Evolutionary conservation across 2,113 vertebrate genomes (phyloP).

Genomic region (Oreochromis spilurus): DNA sequence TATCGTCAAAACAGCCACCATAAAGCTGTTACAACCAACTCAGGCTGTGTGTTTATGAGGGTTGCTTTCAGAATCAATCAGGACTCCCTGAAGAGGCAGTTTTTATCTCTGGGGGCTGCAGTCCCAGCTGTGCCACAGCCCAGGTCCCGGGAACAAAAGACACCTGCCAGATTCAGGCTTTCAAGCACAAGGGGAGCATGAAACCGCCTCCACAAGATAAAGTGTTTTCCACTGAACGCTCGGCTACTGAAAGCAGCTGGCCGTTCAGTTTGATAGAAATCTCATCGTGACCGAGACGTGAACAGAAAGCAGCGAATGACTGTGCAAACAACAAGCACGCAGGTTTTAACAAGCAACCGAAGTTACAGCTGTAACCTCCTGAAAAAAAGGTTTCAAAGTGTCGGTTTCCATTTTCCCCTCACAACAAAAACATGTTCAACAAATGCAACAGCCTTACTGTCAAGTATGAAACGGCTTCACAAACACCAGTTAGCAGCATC

Average conservation of each 20-base stretch:
- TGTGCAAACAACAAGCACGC: neutral
- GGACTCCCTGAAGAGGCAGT: neutral
- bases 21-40: neutral
- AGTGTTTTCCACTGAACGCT: neutral
- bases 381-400: neutral
- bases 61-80: constrained; percentile 11
- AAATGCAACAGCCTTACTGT: neutral
- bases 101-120: neutral
- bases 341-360: neutral
- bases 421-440: neutral
- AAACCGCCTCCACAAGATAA: neutral
- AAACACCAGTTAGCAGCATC: neutral
- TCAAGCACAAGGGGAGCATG: neutral
- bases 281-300: neutral
- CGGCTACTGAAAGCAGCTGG: neutral
- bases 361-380: rapidly evolving
- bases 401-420: neutral
- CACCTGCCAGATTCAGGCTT: neutral
- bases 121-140: constrained; percentile 19
- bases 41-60: neutral
- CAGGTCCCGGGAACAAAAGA: constrained; percentile 33
- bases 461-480: rapidly evolving
- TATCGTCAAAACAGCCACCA: neutral
- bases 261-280: neutral
- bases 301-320: neutral